Evolutionary conservation across 2,888 invertebrate species (phyloP), one percentile per base, ranked within the genome.

Genomic region (Slavum lentiscoides): DNA sequence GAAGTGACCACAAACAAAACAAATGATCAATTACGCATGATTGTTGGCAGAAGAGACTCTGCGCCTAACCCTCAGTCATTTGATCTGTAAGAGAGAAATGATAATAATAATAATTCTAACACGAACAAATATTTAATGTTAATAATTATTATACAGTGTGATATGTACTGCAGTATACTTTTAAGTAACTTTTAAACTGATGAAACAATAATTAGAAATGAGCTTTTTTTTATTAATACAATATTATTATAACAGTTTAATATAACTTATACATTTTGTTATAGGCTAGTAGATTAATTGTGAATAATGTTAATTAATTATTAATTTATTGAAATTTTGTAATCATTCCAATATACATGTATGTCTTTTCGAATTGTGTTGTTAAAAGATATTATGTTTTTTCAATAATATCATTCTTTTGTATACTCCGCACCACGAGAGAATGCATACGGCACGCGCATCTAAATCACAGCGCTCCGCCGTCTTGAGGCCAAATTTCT

Each of bases 1-100:
- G 89, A 89, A 84, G 89, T 87, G 13, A 86, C 88, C 37, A 85
- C 84, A 43, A 86, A 85, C 75, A 85, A 86, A 81, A 74, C 69
- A 39, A 80, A 80, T 62, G 77, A 80, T 70, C 77, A 80, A 21
- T 37, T 70, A 55, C 77, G 77, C 39, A 80, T 80, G 77, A 70
- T 80, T 62, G 77, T 80, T 23, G 37, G 62, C 8, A 49, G 77
- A 64, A 70, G 77, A 30, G 77, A 80, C 62, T 80, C 77, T 53
- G 77, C 69, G 19, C 70, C 77, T 39, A 80, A 64, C 19, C 49
- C 70, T 23, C 77, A 55, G 39, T 70, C 77, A 21, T 80, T 49
- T 61, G 77, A 69, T 43, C 17, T 80, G 11, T 80, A 37, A 59
- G 17, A 11, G 23, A 43, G 19, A 23, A 37, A 43, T 4, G n/a